phyloP scores from a whole-genome alignment of 2,797 vertebrate genomes.

The Lutjanus argentimaculatus region DNA sequence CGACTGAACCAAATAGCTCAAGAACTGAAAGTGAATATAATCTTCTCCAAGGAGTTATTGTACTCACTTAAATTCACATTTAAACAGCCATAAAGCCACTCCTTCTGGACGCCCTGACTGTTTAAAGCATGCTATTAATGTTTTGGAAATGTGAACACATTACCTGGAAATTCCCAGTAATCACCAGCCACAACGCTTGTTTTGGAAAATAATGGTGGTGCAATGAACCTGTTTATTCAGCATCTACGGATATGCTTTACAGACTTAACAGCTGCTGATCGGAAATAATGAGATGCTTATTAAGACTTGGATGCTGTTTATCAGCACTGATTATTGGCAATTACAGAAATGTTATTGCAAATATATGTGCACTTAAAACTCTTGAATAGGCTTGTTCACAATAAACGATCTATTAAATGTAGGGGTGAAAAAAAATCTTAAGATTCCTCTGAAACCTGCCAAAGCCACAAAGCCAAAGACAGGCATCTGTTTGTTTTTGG shows the following conservation, averaged over 20 bases:
- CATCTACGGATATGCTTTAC: constrained; percentile 14
- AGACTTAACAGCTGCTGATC: constrained; percentile 15
- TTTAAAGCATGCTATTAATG: not conserved
- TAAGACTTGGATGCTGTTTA: constrained; percentile 18
- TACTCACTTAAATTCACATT: constrained; percentile 10
- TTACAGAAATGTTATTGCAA: constrained; percentile 5
- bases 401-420: constrained; percentile 11
- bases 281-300: not conserved
- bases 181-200: not conserved
- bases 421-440: not conserved
- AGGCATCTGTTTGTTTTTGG: not conserved
- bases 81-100: not conserved
- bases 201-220: constrained; percentile 21
- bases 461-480: constrained; percentile 15
- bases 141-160: constrained; percentile 3
- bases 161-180: not conserved
- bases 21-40: constrained; percentile 11
- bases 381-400: constrained; percentile 6
- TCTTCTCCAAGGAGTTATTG: constrained; percentile 17
- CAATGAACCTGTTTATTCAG: constrained; percentile 16
- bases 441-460: not conserved
- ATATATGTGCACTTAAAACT: constrained; percentile 12
- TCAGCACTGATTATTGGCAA: constrained; percentile 2
- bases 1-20: constrained; percentile 22
- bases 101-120: not conserved